phyloP scores from a whole-genome alignment of 2,113 vertebrate genomes.

The Malurus alboscapulatus region DNA sequence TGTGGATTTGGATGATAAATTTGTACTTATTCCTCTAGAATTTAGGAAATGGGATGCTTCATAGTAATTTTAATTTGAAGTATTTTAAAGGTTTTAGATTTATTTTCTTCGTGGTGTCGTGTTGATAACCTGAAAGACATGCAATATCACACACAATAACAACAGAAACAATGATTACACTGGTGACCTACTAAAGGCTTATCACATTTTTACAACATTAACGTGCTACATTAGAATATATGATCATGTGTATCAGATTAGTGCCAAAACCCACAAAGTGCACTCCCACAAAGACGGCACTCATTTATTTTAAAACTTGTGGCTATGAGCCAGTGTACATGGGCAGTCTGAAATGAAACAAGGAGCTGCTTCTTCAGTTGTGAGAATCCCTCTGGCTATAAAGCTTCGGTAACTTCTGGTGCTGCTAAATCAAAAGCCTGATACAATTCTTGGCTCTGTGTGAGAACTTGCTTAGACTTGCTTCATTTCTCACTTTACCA shows the following conservation, averaged over 20 bases:
- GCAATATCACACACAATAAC: neutral
- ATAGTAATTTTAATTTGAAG: neutral
- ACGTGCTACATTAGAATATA: neutral
- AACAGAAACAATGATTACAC: neutral
- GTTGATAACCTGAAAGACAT: neutral
- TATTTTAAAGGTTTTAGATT: neutral
- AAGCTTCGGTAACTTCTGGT: neutral
- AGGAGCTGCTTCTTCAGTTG: neutral
- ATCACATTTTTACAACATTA: neutral
- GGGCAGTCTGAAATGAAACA: constrained; percentile 28
- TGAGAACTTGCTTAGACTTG: neutral
- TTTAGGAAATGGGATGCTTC: neutral
- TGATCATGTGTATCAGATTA: neutral
- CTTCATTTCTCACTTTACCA: neutral
- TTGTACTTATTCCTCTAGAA: neutral
- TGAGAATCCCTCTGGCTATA: neutral
- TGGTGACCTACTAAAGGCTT: neutral
- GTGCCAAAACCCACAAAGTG: neutral
- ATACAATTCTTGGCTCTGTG: neutral
- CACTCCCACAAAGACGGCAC: neutral
- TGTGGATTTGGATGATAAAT: neutral
- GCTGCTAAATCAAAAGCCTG: neutral
- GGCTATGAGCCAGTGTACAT: neutral
- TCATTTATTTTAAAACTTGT: neutral
- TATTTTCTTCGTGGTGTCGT: neutral